Evolutionary conservation across 2,113 vertebrate genomes (phyloP).

Genomic region (Callithrix jacchus): DNA sequence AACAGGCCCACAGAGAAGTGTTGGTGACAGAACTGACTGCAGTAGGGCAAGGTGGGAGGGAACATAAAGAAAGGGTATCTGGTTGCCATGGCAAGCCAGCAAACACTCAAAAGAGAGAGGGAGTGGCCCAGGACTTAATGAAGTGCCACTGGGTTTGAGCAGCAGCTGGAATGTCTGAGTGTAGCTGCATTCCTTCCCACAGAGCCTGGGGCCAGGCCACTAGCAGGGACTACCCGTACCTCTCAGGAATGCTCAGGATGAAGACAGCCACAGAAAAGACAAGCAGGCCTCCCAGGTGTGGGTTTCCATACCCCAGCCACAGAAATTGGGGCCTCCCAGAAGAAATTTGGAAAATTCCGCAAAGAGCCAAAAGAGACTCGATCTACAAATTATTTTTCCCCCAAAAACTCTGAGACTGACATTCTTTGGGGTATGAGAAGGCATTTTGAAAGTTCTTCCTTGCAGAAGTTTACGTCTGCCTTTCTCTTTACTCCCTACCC

Average conservation of each 20-base stretch:
- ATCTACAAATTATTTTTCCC: not conserved
- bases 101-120: conserved; percentile 58
- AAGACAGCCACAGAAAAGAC: conserved; percentile 5
- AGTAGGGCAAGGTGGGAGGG: not conserved
- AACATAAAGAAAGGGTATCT: conserved; percentile 48
- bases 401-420: not conserved
- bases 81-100: conserved; percentile 40
- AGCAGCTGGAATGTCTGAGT: conserved; percentile 71
- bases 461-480: not conserved
- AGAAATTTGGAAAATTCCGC: conserved; percentile 66
- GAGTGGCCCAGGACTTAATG: conserved; percentile 63
- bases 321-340: conserved; percentile 29
- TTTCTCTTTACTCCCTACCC: not conserved
- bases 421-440: not conserved
- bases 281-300: conserved; percentile 61
- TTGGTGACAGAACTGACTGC: conserved; percentile 52
- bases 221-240: conserved; percentile 22
- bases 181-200: conserved; percentile 24
- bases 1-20: conserved; percentile 37
- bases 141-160: conserved; percentile 70
- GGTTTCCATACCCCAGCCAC: conserved; percentile 31
- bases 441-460: not conserved
- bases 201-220: conserved; percentile 39
- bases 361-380: conserved; percentile 41
- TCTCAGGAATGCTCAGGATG: conserved; percentile 57